Conservation (phyloP, 1,140 invertebrate genomes). For the Drosophila biarmipes region DNA sequence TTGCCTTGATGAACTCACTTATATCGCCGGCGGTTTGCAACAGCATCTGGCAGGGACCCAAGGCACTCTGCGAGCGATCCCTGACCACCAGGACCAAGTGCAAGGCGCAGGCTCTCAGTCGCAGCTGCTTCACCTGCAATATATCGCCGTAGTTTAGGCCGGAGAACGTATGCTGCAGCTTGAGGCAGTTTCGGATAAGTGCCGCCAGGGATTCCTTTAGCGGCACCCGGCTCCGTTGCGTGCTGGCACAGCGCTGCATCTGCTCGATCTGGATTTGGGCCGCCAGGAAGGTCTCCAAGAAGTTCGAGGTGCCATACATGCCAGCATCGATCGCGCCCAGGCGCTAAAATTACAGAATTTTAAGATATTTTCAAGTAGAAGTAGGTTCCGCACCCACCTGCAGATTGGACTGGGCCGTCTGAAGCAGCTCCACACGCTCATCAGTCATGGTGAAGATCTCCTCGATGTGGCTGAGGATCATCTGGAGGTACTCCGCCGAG, state of each 20-base stretch:
- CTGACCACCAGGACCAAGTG: constrained; percentile 90
- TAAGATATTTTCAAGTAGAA: neutral
- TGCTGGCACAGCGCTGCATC: constrained; percentile 73
- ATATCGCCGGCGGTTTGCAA: constrained; percentile 81
- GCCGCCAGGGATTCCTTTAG: constrained; percentile 84
- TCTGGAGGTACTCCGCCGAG: constrained; percentile 88
- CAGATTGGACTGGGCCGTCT: constrained; percentile 90
- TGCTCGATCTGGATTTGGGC: constrained; percentile 86
- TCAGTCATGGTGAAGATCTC: constrained; percentile 86
- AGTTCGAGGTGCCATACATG: constrained; percentile 93
- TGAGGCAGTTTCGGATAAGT: constrained; percentile 90
- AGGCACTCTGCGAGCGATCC: constrained; percentile 85
- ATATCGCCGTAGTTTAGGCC: constrained; percentile 90
- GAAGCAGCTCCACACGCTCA: constrained; percentile 86
- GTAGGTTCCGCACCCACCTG: constrained; percentile 68
- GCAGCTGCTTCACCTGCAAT: constrained; percentile 92
- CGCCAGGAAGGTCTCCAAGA: constrained; percentile 92
- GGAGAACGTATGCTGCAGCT: constrained; percentile 93
- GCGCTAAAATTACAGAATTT: constrained; percentile 67
- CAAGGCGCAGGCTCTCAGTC: constrained; percentile 92
- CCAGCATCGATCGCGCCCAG: constrained; percentile 94
- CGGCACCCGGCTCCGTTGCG: constrained; percentile 71
- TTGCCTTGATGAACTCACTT: constrained; percentile 84
- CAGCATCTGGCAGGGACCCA: constrained; percentile 85
- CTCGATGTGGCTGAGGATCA: constrained; percentile 90